Evolutionary conservation across 2,113 vertebrate genomes (phyloP), one percentile per base, ranked within the genome.

Genomic region (Pterocles burchelli): DNA sequence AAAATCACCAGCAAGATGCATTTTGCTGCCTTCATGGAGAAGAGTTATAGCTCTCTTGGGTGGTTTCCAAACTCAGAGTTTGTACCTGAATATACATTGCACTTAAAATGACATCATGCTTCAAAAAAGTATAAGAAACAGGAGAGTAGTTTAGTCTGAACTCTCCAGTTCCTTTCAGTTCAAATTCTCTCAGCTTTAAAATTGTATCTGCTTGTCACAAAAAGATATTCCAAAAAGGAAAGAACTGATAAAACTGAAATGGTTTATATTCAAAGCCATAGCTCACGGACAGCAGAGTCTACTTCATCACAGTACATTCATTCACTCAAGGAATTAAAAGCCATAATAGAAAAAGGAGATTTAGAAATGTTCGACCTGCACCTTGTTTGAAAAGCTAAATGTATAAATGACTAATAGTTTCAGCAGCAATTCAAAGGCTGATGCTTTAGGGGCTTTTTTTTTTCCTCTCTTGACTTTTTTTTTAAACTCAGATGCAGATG

Each of bases 341-440:
- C 5, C 9, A 3, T 33, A 61, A 73, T 34, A 85, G 61, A 41
- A 96, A 85, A 58, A 4, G 31, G 29, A 93, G 18, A 51, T 85
- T 91, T 49, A 61, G 18, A 89, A 94, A 85, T 85, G 52, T 91
- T 76, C 91, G 82, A 85, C 88, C 20, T 96, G 72, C 22, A 74
- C 59, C 13, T 94, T 90, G 10, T 86, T 91, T 90, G 61, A 95
- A 92, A 94, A 70, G n/a, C 74, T 76, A 86, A 92, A 70, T 85
- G 33, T 67, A 76, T 66, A 83, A 91, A 85, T 41, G 91, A 15
- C 18, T 49, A 68, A 9, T 48, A 58, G 31, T 88, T 93, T 77
- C 65, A 87, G 59, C 21, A 80, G 41, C 26, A 94, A 65, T 94
- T 93, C 73, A 86, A 95, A 94, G 24, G 13, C 31, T 76, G n/a